Percentiles rank a stretch among this genome's conserved stretches.
These are phyloP conservation scores for Drosophila santomea DNA, from an alignment of 1,140 invertebrate genomes.

Conservation along the genomic window DNA sequence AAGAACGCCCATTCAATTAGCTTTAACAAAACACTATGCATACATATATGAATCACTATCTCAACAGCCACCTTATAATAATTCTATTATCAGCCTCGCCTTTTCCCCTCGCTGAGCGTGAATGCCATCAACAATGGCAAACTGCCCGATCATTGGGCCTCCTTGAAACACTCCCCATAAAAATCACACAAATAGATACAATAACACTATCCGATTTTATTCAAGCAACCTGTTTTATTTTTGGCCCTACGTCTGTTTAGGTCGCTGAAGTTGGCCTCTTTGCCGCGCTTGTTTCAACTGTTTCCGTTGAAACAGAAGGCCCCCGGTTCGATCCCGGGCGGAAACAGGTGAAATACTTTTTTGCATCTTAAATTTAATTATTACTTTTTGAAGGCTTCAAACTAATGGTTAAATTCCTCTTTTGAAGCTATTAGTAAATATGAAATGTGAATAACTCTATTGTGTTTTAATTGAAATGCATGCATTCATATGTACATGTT, in stretches of 20 bases:
- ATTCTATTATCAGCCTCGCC: slow-evolving; percentile 44
- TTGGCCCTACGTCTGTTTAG: background rate
- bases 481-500: too few relatives aligned
- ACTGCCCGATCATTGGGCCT: slow-evolving; percentile 34
- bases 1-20: slow-evolving; percentile 3
- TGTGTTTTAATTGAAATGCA: too few relatives aligned
- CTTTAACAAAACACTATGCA: background rate
- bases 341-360: slow-evolving; percentile 63
- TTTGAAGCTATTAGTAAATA: too few relatives aligned
- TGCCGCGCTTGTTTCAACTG: slow-evolving; percentile 17
- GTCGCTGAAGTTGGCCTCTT: slow-evolving; percentile 32
- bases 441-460: too few relatives aligned
- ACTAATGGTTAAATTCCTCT: too few relatives aligned
- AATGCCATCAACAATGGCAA: slow-evolving; percentile 35
- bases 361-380: background rate
- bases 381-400: background rate
- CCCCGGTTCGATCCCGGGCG: slow-evolving; percentile 85
- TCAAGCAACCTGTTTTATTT: slow-evolving; percentile 34
- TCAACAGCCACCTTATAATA: slow-evolving; percentile 20
- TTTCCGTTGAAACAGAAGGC: slow-evolving; percentile 85
- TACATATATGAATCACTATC: slow-evolving; percentile 20
- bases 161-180: slow-evolving; percentile 40
- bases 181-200: slow-evolving; percentile 44
- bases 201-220: slow-evolving; percentile 20
- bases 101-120: slow-evolving; percentile 9